These are phyloP conservation scores for Geotrupes spiniger DNA, from an alignment of 2,888 invertebrate species.

Conservation along the genomic window DNA sequence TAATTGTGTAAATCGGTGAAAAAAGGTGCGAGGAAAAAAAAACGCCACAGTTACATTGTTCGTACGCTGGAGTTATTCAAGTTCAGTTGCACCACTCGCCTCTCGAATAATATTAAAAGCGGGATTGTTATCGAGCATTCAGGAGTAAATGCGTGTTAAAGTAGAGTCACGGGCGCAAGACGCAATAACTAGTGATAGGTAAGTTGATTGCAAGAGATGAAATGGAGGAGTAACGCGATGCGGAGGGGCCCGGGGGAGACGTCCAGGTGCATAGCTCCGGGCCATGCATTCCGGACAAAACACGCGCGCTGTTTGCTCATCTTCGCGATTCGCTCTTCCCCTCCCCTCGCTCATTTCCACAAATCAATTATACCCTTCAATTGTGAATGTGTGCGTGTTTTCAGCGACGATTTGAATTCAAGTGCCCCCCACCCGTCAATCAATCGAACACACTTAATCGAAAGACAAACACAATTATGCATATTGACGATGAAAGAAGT, in stretches of 20 bases:
- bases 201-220: slow-evolving; percentile 34
- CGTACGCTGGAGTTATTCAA: no score
- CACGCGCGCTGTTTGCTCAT: slow-evolving; percentile 48
- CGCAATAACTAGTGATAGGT: slow-evolving; percentile 24
- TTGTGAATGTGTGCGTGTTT: slow-evolving; percentile 15
- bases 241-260: slow-evolving; percentile 31
- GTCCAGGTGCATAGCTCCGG: slow-evolving; percentile 49
- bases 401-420: slow-evolving; percentile 11
- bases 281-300: slow-evolving; percentile 49
- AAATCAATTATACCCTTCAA: slow-evolving; percentile 26
- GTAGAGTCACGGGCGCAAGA: slow-evolving; percentile 13
- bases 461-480: slow-evolving; percentile 3
- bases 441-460: slow-evolving; percentile 1
- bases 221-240: slow-evolving; percentile 34
- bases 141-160: slow-evolving; percentile 6
- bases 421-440: slow-evolving; percentile 16
- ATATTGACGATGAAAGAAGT: neutral
- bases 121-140: neutral
- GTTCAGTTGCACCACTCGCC: no score
- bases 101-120: no score
- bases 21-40: no score
- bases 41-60: no score
- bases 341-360: slow-evolving; percentile 9
- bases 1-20: no score
- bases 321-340: slow-evolving; percentile 37